A percentile compares a stretch with the other conserved stretches of the same genome.
phyloP scores from a whole-genome alignment of 2,797 vertebrate genomes.

The Scomberomorus guttatus region DNA sequence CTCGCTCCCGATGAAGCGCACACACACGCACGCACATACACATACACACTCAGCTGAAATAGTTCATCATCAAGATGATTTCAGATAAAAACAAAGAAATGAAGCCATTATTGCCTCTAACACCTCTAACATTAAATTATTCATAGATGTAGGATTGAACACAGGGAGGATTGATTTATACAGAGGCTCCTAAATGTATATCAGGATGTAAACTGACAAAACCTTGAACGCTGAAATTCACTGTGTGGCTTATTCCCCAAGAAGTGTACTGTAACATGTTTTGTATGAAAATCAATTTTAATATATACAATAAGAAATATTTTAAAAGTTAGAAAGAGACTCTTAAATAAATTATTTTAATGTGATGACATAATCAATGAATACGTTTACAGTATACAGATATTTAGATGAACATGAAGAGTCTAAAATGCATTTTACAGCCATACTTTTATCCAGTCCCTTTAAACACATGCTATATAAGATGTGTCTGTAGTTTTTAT shows the following conservation, averaged over 20 bases:
- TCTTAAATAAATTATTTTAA: not conserved
- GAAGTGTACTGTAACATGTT: not conserved
- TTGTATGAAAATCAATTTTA: conserved; percentile 34
- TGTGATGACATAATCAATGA: not conserved
- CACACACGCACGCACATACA: conserved; percentile 12
- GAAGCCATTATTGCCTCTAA: conserved; percentile 52
- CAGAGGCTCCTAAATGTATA: not conserved
- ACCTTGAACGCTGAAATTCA: conserved; percentile 32
- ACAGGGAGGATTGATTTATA: not conserved
- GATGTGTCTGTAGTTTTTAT: conserved; percentile 14
- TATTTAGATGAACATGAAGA: conserved; percentile 11
- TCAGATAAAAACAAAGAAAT: conserved; percentile 2
- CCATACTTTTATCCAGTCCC: conserved; percentile 36
- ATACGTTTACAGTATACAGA: not conserved
- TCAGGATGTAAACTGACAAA: conserved; percentile 20
- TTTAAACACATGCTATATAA: conserved; percentile 41
- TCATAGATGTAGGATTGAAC: not conserved
- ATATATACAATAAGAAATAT: conserved; percentile 10
- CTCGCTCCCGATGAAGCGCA: conserved; percentile 84
- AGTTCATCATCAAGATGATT: conserved; percentile 12
- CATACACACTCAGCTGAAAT: conserved; percentile 1
- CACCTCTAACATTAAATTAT: conserved; percentile 10
- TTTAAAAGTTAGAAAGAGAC: conserved; percentile 12
- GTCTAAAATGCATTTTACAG: conserved; percentile 44
- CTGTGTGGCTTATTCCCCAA: conserved; percentile 44